A percentile compares a stretch with the other conserved stretches of the same genome.
phyloP scores from a whole-genome alignment of 2,113 vertebrate genomes.

The Opisthocomus hoazin region DNA sequence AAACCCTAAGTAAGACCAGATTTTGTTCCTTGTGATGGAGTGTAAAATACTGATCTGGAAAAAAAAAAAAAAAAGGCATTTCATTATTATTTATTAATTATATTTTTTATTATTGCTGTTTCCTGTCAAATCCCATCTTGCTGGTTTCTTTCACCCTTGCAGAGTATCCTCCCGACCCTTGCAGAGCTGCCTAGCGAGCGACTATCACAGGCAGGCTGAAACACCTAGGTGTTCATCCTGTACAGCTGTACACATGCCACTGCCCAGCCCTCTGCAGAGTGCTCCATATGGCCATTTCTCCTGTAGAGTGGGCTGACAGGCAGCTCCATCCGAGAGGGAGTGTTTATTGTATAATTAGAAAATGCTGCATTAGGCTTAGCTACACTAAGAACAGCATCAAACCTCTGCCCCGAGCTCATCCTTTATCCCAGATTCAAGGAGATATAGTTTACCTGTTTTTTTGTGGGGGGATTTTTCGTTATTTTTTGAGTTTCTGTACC shows the following conservation, averaged over 20 bases:
- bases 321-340: background rate
- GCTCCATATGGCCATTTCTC: background rate
- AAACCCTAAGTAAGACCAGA: background rate
- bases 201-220: background rate
- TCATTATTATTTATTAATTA: background rate
- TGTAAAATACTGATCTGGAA: background rate
- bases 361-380: background rate
- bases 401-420: background rate
- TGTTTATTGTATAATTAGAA: background rate
- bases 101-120: background rate
- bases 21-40: background rate
- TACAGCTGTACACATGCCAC: constrained; percentile 42
- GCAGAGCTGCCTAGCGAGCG: background rate
- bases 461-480: background rate
- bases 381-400: background rate
- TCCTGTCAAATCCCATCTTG: background rate
- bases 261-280: constrained; percentile 23
- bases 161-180: background rate
- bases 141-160: background rate
- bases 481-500: background rate
- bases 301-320: background rate
- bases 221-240: constrained; percentile 17
- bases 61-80: background rate
- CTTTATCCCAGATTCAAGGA: background rate
- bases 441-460: background rate